Evolutionary conservation across 2,113 vertebrate species (phyloP).

Genomic region (Malurus elegans): DNA sequence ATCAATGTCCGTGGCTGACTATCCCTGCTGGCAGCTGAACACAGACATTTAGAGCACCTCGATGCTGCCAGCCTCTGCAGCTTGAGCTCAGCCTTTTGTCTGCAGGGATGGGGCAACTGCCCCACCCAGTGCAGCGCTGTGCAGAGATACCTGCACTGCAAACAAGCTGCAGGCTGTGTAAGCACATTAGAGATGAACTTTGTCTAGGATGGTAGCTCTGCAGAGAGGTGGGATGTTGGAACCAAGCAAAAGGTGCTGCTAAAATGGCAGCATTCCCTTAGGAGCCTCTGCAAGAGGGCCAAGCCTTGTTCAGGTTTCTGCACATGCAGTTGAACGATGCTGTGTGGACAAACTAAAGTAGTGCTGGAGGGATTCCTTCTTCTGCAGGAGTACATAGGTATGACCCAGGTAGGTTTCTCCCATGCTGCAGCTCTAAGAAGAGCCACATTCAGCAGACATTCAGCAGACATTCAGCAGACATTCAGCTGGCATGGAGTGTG

Average conservation of each 20-base stretch:
- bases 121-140: rapidly evolving
- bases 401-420: background rate
- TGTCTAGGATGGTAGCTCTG: background rate
- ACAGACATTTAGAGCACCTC: background rate
- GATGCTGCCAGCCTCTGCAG: background rate
- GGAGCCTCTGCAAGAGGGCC: background rate
- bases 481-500: rapidly evolving
- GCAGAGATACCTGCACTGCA: background rate
- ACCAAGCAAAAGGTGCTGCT: background rate
- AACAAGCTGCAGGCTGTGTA: background rate
- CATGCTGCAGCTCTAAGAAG: background rate
- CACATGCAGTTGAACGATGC: background rate
- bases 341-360: background rate
- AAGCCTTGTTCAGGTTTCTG: background rate
- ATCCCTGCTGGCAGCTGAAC: background rate
- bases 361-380: background rate
- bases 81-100: background rate
- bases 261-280: background rate
- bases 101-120: background rate
- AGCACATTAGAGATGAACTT: background rate
- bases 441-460: background rate
- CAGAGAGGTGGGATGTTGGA: background rate
- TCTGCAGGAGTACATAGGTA: background rate
- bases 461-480: background rate
- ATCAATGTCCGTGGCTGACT: background rate